Evolutionary conservation across 2,113 vertebrate species (phyloP).

Genomic region (Anolis carolinensis): DNA sequence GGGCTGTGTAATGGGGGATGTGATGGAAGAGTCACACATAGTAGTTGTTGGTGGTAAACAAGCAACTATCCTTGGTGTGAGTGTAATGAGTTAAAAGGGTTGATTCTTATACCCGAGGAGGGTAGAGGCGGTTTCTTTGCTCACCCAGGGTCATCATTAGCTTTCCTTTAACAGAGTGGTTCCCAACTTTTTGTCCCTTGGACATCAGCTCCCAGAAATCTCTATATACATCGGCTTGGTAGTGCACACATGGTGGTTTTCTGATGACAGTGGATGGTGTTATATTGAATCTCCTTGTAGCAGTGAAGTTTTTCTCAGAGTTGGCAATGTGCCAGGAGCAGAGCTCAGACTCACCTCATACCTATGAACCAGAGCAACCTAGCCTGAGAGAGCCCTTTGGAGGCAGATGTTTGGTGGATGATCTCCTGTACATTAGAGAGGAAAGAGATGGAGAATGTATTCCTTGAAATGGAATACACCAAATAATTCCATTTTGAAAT

Average conservation of each 20-base stretch:
- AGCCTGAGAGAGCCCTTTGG: neutral
- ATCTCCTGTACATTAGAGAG: neutral
- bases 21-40: neutral
- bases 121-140: no score
- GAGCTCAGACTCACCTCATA: neutral
- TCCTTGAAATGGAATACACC: neutral
- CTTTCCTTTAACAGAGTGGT: neutral
- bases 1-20: no score
- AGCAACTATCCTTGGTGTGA: neutral
- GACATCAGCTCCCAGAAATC: no score
- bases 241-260: no score
- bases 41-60: neutral
- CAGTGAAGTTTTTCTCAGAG: no score
- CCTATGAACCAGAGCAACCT: neutral
- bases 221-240: no score
- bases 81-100: no score
- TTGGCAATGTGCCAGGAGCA: neutral
- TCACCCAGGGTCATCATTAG: no score
- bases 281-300: no score
- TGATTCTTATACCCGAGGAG: no score
- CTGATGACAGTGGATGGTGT: neutral
- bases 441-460: neutral
- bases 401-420: constrained; percentile 6
- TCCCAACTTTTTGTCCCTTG: no score
- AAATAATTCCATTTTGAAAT: neutral